Conservation (phyloP, 2,797 vertebrate genomes). For the Glossophaga mutica region DNA sequence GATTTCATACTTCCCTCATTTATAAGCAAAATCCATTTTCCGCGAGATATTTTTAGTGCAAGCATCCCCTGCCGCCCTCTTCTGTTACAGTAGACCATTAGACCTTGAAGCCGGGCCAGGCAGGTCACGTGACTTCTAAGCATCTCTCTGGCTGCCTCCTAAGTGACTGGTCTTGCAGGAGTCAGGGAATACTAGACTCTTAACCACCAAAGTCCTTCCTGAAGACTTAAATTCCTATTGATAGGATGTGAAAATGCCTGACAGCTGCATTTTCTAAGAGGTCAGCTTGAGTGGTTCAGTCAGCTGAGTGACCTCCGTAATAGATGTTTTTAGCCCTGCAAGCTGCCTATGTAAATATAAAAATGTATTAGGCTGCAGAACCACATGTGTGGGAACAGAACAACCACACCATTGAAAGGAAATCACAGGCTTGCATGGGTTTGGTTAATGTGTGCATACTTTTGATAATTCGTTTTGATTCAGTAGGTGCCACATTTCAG, state of each 20-base stretch:
- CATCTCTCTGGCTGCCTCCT: slow-evolving; percentile 68
- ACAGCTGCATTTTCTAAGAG: neutral
- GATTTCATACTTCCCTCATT: slow-evolving; percentile 75
- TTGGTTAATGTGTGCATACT: neutral
- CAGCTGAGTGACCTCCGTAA: slow-evolving; percentile 25
- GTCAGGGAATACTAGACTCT: slow-evolving; percentile 42
- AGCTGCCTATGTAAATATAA: slow-evolving; percentile 48
- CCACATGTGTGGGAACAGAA: slow-evolving; percentile 71
- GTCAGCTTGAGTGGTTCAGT: neutral
- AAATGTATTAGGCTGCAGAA: slow-evolving; percentile 69
- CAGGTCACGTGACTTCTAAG: slow-evolving; percentile 75
- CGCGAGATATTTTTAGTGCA: slow-evolving; percentile 78
- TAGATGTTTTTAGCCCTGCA: slow-evolving; percentile 56
- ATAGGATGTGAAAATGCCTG: slow-evolving; percentile 3
- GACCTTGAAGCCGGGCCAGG: slow-evolving; percentile 74
- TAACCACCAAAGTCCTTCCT: slow-evolving; percentile 47
- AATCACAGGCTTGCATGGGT: slow-evolving; percentile 53
- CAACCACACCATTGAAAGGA: slow-evolving; percentile 65
- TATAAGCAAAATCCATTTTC: slow-evolving; percentile 80
- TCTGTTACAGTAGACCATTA: slow-evolving; percentile 78
- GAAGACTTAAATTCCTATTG: neutral
- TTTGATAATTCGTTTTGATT: slow-evolving; percentile 49
- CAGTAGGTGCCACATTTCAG: slow-evolving; percentile 24
- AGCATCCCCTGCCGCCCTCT: slow-evolving; percentile 74
- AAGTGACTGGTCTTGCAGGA: slow-evolving; percentile 70